These are phyloP conservation scores for Trichogramma pretiosum DNA, from an alignment of 1,140 invertebrate species.

Conservation along the genomic window DNA sequence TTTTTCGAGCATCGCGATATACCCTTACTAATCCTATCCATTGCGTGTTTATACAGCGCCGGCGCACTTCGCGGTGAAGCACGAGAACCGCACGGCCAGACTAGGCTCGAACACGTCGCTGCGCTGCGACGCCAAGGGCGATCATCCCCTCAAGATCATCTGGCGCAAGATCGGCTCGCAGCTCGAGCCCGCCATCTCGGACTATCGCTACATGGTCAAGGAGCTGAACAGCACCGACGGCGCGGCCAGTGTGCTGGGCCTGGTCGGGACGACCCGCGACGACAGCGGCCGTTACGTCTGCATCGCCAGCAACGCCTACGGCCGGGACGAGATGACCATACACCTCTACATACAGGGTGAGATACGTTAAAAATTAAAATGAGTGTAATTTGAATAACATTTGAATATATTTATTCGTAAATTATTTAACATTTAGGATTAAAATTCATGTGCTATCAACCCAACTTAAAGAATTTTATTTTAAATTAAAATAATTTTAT, in stretches of 20 bases:
- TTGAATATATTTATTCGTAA: no score
- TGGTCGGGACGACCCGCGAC: constrained; percentile 72
- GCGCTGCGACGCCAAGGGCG: constrained; percentile 80
- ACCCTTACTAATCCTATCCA: no score
- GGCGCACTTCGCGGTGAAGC: constrained; percentile 61
- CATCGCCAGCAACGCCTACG: constrained; percentile 78
- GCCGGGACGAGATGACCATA: constrained; percentile 83
- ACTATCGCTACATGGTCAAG: constrained; percentile 42
- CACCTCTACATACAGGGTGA: constrained; percentile 83
- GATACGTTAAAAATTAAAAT: no score
- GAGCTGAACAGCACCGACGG: constrained; percentile 49
- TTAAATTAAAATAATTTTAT: no score
- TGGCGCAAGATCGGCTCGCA: constrained; percentile 54
- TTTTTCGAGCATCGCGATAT: no score
- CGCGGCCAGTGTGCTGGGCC: constrained; percentile 73
- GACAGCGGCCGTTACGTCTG: constrained; percentile 87
- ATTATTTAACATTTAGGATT: no score
- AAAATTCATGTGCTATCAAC: no score
- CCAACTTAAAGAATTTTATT: no score
- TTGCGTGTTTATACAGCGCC: no score
- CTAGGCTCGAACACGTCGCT: constrained; percentile 66
- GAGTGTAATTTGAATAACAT: no score
- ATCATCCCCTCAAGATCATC: constrained; percentile 77
- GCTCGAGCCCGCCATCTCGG: constrained; percentile 35
- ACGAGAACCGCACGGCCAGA: constrained; percentile 52